Conservation (phyloP, 2,888 invertebrate species). For the Standfussiana lucernea region DNA sequence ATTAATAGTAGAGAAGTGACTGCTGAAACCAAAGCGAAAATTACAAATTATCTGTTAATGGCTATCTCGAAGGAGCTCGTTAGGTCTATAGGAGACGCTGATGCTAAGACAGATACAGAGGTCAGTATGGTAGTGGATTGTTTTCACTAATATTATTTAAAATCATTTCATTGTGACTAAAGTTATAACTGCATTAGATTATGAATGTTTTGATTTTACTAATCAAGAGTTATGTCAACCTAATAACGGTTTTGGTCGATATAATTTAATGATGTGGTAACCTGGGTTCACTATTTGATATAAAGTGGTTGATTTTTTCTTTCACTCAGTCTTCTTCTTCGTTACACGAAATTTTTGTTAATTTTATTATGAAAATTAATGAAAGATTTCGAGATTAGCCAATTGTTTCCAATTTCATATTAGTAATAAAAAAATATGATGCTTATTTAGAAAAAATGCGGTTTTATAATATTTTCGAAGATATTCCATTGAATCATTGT, state of each 20-base stretch:
- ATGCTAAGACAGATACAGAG: constrained; percentile 90
- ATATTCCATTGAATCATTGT: background rate
- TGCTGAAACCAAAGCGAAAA: constrained; percentile 87
- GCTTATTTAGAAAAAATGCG: background rate
- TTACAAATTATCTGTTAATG: constrained; percentile 89
- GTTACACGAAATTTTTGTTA: background rate
- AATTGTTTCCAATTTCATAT: background rate
- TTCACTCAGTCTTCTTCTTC: constrained; percentile 1
- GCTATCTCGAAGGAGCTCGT: constrained; percentile 89
- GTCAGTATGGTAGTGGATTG: constrained; percentile 79
- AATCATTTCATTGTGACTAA: constrained; percentile 81
- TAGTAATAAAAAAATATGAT: background rate
- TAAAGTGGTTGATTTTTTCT: background rate
- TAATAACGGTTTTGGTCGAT: constrained; percentile 77
- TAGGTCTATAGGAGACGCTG: constrained; percentile 88
- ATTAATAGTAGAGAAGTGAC: constrained; percentile 79
- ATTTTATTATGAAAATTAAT: background rate
- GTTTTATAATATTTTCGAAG: background rate
- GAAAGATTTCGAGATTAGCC: background rate
- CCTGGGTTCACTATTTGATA: constrained; percentile 32
- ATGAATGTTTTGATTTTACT: constrained; percentile 65
- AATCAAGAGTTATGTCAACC: constrained; percentile 69
- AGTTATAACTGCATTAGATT: constrained; percentile 76
- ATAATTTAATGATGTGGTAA: constrained; percentile 55
- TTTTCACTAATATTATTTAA: constrained; percentile 53